Evolutionary conservation across 2,888 invertebrate genomes (phyloP).

Genomic region (Netelia melanura): DNA sequence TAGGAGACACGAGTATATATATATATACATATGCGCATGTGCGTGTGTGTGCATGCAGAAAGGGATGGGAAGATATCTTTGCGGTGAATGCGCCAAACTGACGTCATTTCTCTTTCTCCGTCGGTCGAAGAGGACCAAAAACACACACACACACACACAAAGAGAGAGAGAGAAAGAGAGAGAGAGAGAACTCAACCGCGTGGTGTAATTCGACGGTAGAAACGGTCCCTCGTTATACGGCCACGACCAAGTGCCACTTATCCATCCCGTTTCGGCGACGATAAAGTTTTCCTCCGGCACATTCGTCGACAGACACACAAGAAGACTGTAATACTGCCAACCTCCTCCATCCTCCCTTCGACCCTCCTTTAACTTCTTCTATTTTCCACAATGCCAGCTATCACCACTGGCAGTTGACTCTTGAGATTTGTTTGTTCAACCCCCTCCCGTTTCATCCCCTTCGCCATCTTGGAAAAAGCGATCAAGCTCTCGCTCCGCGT

Average conservation of each 20-base stretch:
- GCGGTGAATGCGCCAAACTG: conserved; percentile 55
- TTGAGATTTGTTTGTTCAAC: conserved; percentile 65
- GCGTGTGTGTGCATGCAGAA: conserved; percentile 20
- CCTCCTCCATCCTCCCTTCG: conserved; percentile 22
- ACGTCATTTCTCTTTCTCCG: conserved; percentile 49
- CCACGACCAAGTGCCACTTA: conserved; percentile 69
- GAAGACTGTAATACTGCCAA: conserved; percentile 34
- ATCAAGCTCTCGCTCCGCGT: conserved; percentile 47
- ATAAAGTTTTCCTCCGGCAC: conserved; percentile 69
- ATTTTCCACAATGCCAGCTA: conserved; percentile 1
- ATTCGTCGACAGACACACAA: conserved; percentile 49
- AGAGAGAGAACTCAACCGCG: conserved; percentile 4
- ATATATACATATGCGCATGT: conserved; percentile 21
- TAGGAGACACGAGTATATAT: conserved; percentile 22
- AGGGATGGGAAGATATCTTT: conserved; percentile 52
- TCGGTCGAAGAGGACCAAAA: neutral
- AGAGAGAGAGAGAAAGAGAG: conserved; percentile 35
- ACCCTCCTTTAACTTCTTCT: neutral
- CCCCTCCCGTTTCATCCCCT: conserved; percentile 5
- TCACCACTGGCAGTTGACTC: conserved; percentile 37
- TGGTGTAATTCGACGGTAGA: conserved; percentile 66
- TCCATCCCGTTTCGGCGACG: conserved; percentile 68
- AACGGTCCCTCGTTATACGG: conserved; percentile 70
- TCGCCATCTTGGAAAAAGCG: conserved; percentile 26
- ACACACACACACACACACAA: no score